A percentile compares a stretch with the other conserved stretches of the same genome.
phyloP scores from a whole-genome alignment of 2,113 vertebrate species.

The Podiceps cristatus region DNA sequence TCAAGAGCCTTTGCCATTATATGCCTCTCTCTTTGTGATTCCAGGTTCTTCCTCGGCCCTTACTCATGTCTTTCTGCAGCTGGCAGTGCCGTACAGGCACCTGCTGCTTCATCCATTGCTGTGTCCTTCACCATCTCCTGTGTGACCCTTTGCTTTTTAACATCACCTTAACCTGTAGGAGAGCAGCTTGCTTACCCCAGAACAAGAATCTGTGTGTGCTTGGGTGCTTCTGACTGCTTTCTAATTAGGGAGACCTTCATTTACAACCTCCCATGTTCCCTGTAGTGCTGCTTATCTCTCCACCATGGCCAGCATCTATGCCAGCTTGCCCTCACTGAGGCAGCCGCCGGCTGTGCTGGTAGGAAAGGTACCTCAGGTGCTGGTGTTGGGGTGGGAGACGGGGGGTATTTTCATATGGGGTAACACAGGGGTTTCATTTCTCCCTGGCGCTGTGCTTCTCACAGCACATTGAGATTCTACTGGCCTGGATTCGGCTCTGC shows the following conservation, averaged over 20 bases:
- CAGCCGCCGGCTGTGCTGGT: background rate
- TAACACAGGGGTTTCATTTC: background rate
- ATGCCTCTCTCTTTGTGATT: background rate
- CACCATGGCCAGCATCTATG: background rate
- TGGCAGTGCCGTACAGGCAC: background rate
- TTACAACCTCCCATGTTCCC: background rate
- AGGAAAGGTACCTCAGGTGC: background rate
- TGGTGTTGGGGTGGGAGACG: background rate
- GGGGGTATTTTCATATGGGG: background rate
- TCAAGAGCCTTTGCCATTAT: background rate
- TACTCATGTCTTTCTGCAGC: background rate
- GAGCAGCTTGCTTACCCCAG: background rate
- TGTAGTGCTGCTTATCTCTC: background rate
- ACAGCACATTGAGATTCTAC: background rate
- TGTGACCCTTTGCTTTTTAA: background rate
- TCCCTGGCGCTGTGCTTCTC: background rate
- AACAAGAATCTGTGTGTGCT: background rate
- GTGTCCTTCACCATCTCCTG: background rate
- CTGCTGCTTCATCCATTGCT: background rate
- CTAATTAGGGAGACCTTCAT: constrained; percentile 41
- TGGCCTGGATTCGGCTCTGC: background rate
- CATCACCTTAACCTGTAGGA: background rate
- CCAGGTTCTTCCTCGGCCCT: background rate
- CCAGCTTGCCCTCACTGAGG: background rate
- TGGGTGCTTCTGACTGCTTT: background rate